Percentiles rank a stretch among this genome's conserved stretches.
These are phyloP conservation scores for Dryococelus australis DNA, from an alignment of 2,888 invertebrate species.

Conservation along the genomic window DNA sequence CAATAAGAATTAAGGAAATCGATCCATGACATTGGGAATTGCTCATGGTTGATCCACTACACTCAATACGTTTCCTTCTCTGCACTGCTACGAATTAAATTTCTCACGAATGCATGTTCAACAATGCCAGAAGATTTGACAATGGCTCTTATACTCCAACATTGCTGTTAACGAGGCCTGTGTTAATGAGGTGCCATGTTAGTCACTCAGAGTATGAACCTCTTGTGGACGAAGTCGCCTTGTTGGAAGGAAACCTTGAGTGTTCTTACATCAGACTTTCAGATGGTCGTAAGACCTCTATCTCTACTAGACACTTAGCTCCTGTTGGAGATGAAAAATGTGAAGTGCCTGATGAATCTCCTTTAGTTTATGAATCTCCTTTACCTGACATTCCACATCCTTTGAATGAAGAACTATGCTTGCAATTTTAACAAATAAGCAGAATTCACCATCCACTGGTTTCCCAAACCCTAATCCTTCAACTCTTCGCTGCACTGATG, in stretches of 20 bases:
- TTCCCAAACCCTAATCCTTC: no score
- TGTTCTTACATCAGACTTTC: slow-evolving; percentile 40
- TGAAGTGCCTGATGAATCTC: no score
- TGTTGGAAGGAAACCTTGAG: slow-evolving; percentile 45
- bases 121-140: slow-evolving; percentile 39
- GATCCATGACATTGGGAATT: slow-evolving; percentile 7
- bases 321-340: background rate
- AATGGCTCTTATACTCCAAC: slow-evolving; percentile 42
- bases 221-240: slow-evolving; percentile 45
- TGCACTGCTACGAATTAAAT: slow-evolving; percentile 38
- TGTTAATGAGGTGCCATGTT: slow-evolving; percentile 41
- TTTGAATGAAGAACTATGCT: no score
- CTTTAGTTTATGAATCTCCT: no score
- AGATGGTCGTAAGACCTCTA: slow-evolving; percentile 41
- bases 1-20: slow-evolving; percentile 10
- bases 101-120: slow-evolving; percentile 40
- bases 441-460: no score
- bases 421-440: no score
- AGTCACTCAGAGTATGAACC: slow-evolving; percentile 43
- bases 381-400: no score
- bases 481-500: no score
- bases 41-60: background rate
- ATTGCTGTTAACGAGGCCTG: slow-evolving; percentile 41
- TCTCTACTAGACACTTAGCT: background rate
- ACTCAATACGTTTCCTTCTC: slow-evolving; percentile 22